These are phyloP conservation scores for Platorchestia sp. DNA, from an alignment of 1,140 invertebrate species.

Conservation along the genomic window DNA sequence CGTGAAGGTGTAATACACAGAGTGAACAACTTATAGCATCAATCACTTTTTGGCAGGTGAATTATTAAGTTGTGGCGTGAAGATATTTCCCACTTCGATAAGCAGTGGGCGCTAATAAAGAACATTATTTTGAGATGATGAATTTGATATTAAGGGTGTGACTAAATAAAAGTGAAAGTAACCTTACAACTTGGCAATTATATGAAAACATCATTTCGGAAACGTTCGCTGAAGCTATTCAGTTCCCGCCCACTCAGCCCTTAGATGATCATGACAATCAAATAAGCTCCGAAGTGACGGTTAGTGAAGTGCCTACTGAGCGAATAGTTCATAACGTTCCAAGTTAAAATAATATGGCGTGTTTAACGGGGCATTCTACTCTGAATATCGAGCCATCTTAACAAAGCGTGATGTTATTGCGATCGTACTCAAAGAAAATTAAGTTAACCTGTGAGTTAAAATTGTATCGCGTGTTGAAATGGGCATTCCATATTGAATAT, in stretches of 20 bases:
- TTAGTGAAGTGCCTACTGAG: background rate
- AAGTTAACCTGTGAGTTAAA: background rate
- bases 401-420: background rate
- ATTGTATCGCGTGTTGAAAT: background rate
- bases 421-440: background rate
- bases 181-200: background rate
- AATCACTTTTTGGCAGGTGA: too few relatives aligned
- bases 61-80: background rate
- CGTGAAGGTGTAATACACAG: too few relatives aligned
- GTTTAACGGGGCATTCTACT: background rate
- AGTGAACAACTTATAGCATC: too few relatives aligned
- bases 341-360: too few relatives aligned
- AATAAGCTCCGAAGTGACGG: background rate
- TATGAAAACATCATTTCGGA: background rate
- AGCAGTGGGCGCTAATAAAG: background rate
- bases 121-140: background rate
- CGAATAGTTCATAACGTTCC: too few relatives aligned
- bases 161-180: background rate
- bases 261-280: background rate
- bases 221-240: background rate
- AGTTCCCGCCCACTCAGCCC: background rate
- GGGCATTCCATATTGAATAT: background rate
- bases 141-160: background rate
- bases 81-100: background rate
- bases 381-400: background rate